Evolutionary conservation across 1,140 invertebrate genomes (phyloP), one percentile per base, ranked within the genome.

Genomic region (Phortica variegata): DNA sequence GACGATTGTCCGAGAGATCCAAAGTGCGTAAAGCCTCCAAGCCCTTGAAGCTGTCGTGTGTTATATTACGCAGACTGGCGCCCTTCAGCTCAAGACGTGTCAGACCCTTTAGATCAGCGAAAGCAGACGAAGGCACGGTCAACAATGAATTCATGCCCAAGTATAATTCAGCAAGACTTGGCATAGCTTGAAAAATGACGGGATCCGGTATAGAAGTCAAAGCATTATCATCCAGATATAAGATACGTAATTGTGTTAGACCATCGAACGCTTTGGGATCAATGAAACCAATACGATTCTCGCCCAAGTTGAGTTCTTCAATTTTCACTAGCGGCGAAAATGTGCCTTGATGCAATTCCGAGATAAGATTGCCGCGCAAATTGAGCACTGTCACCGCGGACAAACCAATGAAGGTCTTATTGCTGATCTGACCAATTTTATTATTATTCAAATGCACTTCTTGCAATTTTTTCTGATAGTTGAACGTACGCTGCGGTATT

Each of bases 401-500:
- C 7, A 96, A 75, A 1, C 91, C 89, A 47, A 86, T 82, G 58
- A 94, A 92, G 3, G 89, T 91, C 44, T 81, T 83, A 66, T 91
- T 89, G 43, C 83, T 85, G 8, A 93, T 78, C 8, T 83, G 81
- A 0, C 89, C 89, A 56, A 95, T 84, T 75, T 90, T 91, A 62
- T 94, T 94, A 68, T 90, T 84, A 65, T 89, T 87, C 1, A 95
- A 78, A 62, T 92, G 87, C n/a, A 95, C 80, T 69, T 92, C 88
- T 54, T 86, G 84, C 23, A 94, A 79, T 62, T 90, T 89, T 54
- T 85, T 84, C 73, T 91, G 91, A 47, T 85, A 86, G 36, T 85
- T 80, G 63, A 93, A 95, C 57, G 86, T 91, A 47, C 83, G 84
- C 15, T 81, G 82, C 3, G 88, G 88, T 56, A 91, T 87, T 59